A percentile compares a stretch with the other conserved stretches of the same genome.
These are phyloP conservation scores for Lasioglossum leucozonium DNA, from an alignment of 2,888 invertebrate genomes.

Conservation along the genomic window DNA sequence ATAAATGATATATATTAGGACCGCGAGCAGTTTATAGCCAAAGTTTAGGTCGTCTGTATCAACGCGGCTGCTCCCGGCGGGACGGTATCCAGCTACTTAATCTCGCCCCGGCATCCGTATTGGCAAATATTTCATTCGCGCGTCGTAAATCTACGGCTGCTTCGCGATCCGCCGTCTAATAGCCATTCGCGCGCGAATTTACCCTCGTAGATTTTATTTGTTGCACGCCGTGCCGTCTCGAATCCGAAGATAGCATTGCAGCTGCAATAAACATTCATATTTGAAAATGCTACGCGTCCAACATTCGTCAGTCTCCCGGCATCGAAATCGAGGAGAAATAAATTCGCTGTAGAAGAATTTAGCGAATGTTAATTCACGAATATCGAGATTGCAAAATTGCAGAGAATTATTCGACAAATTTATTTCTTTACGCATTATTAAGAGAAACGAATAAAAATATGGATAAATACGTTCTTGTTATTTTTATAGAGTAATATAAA, in stretches of 20 bases:
- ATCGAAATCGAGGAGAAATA: neutral
- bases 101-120: slow-evolving; percentile 52
- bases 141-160: slow-evolving; percentile 42
- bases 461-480: too few species aligned
- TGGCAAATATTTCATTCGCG: slow-evolving; percentile 59
- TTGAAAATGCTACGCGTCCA: neutral
- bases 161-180: slow-evolving; percentile 20
- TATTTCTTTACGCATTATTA: too few species aligned
- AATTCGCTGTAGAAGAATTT: neutral
- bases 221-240: neutral
- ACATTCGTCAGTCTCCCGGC: neutral
- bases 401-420: too few species aligned
- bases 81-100: slow-evolving; percentile 57
- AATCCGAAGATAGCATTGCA: neutral
- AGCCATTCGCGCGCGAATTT: slow-evolving; percentile 28
- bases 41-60: slow-evolving; percentile 60
- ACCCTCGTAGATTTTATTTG: slow-evolving; percentile 18
- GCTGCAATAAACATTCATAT: neutral
- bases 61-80: slow-evolving; percentile 51
- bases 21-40: slow-evolving; percentile 54
- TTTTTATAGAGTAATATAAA: too few species aligned
- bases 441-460: too few species aligned
- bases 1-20: slow-evolving; percentile 57
- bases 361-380: neutral
- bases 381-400: too few species aligned